Evolutionary conservation across 2,797 vertebrate genomes (phyloP).

Genomic region (Channallabes apus): DNA sequence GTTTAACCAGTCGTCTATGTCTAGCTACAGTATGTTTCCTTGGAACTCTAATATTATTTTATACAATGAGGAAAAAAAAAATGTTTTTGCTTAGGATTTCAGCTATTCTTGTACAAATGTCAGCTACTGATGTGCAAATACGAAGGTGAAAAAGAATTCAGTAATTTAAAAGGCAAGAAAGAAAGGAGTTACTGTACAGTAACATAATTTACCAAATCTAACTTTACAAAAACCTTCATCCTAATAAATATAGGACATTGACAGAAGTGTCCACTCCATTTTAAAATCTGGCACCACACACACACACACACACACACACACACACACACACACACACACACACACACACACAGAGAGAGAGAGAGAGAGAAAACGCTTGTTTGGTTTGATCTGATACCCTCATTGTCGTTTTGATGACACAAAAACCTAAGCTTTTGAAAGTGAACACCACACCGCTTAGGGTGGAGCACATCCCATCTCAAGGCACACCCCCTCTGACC

Average conservation of each 20-base stretch:
- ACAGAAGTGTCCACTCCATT: neutral
- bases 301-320: neutral
- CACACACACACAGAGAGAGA: neutral
- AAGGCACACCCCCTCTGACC: slow-evolving; percentile 76
- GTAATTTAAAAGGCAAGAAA: neutral
- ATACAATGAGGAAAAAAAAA: neutral
- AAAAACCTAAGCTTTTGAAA: slow-evolving; percentile 45
- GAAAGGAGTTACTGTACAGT: neutral
- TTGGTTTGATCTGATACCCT: neutral
- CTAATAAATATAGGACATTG: neutral
- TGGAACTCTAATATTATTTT: neutral
- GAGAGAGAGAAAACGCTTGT: neutral
- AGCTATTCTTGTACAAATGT: neutral
- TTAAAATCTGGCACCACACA: slow-evolving; percentile 10
- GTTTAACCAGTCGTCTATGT: neutral
- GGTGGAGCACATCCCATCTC: slow-evolving; percentile 42
- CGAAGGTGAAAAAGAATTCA: neutral
- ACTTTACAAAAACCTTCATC: neutral
- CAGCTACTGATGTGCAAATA: too few relatives aligned
- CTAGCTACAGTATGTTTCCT: neutral
- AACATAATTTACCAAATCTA: neutral
- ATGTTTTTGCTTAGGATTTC: neutral
- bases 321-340: neutral
- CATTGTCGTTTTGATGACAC: neutral
- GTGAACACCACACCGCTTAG: slow-evolving; percentile 4